Conservation (phyloP, 2,888 invertebrate genomes). For the Trileptium ribeirensis region DNA sequence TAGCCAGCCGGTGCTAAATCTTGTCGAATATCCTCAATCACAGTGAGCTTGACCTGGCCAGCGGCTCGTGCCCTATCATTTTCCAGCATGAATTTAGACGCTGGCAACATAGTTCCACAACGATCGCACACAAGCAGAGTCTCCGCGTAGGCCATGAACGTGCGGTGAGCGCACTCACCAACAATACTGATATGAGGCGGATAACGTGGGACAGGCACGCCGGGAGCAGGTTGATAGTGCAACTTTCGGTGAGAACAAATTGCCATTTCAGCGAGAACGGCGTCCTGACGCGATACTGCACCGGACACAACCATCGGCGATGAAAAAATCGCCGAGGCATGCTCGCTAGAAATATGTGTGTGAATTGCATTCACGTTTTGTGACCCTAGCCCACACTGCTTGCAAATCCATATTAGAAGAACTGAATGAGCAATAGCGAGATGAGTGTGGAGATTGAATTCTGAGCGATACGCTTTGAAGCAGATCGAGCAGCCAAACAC, state of each 20-base stretch:
- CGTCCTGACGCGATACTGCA: not conserved
- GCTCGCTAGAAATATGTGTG: not conserved
- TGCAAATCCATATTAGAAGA: slow-evolving; percentile 17
- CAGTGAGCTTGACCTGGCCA: slow-evolving; percentile 14
- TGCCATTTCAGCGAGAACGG: not conserved
- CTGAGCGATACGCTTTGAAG: slow-evolving; percentile 7
- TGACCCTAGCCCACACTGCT: slow-evolving; percentile 13
- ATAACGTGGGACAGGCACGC: not conserved
- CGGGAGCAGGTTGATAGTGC: slow-evolving; percentile 16
- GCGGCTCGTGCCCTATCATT: not conserved
- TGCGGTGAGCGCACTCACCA: slow-evolving; percentile 24
- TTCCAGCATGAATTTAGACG: slow-evolving; percentile 23
- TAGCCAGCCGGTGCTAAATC: not conserved
- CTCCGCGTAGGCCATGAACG: slow-evolving; percentile 24
- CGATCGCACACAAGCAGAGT: slow-evolving; percentile 10
- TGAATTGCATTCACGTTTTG: not conserved
- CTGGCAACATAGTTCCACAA: slow-evolving; percentile 20
- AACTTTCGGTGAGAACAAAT: slow-evolving; percentile 14
- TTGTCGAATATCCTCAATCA: not conserved
- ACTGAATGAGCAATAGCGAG: not conserved
- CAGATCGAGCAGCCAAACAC: slow-evolving; percentile 19
- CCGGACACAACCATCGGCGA: not conserved
- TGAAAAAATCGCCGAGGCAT: too few relatives aligned
- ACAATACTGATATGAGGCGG: too few relatives aligned
- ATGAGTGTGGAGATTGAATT: slow-evolving; percentile 13